Conservation (phyloP, 2,888 invertebrate species). For the Ichneumoninae sp. region DNA sequence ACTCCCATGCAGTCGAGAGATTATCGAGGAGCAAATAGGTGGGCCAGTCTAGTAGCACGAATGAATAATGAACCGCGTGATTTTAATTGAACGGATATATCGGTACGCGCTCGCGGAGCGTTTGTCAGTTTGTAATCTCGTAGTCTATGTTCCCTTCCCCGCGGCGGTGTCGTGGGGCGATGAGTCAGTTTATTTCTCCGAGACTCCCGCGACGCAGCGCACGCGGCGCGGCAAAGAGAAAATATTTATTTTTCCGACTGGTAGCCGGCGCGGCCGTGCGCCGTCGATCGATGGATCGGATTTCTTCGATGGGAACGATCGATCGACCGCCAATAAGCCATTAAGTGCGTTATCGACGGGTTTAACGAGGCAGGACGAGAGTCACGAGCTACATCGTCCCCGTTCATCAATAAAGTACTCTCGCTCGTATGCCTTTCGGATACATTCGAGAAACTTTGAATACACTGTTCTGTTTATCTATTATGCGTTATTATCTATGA, state of each 20-base stretch:
- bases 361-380: conserved; percentile 51
- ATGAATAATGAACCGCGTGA: conserved; percentile 67
- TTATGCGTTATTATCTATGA: background rate
- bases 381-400: conserved; percentile 41
- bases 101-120: conserved; percentile 36
- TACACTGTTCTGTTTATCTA: background rate
- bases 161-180: conserved; percentile 7
- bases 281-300: conserved; percentile 47
- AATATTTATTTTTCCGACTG: conserved; percentile 27
- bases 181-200: conserved; percentile 48
- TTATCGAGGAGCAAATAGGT: conserved; percentile 64
- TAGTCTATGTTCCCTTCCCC: background rate
- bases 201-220: background rate
- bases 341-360: conserved; percentile 25
- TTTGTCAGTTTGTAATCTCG: conserved; percentile 50
- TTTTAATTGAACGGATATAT: conserved; percentile 67
- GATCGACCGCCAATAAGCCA: conserved; percentile 40
- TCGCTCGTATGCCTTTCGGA: conserved; percentile 27
- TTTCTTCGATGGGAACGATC: conserved; percentile 50
- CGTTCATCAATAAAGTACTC: conserved; percentile 48
- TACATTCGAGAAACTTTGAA: background rate
- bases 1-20: conserved; percentile 30
- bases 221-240: conserved; percentile 1
- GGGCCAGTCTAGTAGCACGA: conserved; percentile 68
- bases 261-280: background rate